A percentile compares a stretch with the other conserved stretches of the same genome.
These are phyloP conservation scores for Ericerus pela DNA, from an alignment of 1,140 invertebrate species.

Conservation along the genomic window DNA sequence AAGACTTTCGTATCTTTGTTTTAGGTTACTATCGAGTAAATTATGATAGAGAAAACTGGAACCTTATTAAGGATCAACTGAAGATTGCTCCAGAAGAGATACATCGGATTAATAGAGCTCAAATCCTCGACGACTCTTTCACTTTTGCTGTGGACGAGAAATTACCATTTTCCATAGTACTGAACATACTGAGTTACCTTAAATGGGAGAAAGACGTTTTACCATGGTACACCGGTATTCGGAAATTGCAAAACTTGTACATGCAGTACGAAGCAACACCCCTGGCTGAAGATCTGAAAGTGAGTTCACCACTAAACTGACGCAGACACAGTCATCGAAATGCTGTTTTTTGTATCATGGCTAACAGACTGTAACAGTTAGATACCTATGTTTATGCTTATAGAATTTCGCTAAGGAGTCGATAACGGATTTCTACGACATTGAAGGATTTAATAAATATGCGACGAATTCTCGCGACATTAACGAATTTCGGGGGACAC, in stretches of 20 bases:
- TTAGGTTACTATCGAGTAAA: conserved; percentile 50
- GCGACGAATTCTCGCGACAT: too few species aligned
- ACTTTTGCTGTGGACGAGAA: conserved; percentile 57
- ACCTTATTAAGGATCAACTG: conserved; percentile 33
- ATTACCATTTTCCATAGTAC: conserved; percentile 46
- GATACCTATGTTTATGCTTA: too few species aligned
- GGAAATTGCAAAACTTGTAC: conserved; percentile 24
- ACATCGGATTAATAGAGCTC: conserved; percentile 61
- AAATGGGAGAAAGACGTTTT: conserved; percentile 35
- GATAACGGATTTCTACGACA: too few species aligned
- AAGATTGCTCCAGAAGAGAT: conserved; percentile 29
- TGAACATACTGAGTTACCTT: conserved; percentile 49
- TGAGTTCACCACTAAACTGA: too few species aligned
- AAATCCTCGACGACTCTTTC: conserved; percentile 73
- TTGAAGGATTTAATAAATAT: too few species aligned
- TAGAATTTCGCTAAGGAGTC: too few species aligned
- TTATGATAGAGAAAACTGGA: conserved; percentile 55
- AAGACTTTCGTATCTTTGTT: conserved; percentile 23
- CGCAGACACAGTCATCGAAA: too few species aligned
- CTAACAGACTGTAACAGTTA: too few species aligned
- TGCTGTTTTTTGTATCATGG: too few species aligned
- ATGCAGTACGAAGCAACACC: not conserved
- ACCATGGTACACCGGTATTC: conserved; percentile 35
- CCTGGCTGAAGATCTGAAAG: not conserved
- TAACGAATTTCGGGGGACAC: too few species aligned